A percentile compares a stretch with the other conserved stretches of the same genome.
Evolutionary conservation across 1,140 invertebrate genomes (phyloP).

Genomic region (Lysiphlebus fabarum): DNA sequence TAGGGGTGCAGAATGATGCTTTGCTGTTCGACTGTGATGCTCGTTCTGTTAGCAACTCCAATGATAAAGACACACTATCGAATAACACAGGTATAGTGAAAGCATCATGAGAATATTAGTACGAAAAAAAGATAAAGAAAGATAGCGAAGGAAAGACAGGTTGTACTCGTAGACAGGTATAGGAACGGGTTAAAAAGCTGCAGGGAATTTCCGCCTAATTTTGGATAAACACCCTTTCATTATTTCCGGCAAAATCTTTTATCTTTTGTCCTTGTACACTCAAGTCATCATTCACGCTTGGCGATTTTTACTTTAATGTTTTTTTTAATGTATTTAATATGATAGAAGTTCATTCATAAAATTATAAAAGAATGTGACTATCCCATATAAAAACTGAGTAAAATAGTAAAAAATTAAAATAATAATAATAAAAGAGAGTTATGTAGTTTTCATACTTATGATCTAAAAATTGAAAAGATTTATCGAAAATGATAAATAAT

Average conservation of each 20-base stretch:
- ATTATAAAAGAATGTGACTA: too few species aligned
- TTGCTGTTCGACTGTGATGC: constrained; percentile 4
- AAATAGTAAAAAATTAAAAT: too few species aligned
- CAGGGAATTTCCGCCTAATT: constrained; percentile 44
- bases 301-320: too few species aligned
- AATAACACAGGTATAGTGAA: neutral
- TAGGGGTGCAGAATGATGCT: constrained; percentile 3
- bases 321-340: too few species aligned
- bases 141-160: constrained; percentile 16
- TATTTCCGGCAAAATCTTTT: constrained; percentile 39
- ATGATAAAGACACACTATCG: too few species aligned
- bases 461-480: too few species aligned
- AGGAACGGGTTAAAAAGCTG: constrained; percentile 27
- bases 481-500: too few species aligned
- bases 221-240: constrained; percentile 54
- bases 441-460: too few species aligned
- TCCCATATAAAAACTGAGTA: too few species aligned
- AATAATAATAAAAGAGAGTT: too few species aligned
- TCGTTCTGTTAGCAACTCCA: neutral
- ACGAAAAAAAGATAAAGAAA: constrained; percentile 3
- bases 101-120: neutral
- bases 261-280: constrained; percentile 10
- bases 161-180: constrained; percentile 24
- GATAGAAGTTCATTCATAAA: too few species aligned
- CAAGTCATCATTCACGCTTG: neutral